phyloP scores from a whole-genome alignment of 2,113 vertebrate species.

The Gasterosteus aculeatus region DNA sequence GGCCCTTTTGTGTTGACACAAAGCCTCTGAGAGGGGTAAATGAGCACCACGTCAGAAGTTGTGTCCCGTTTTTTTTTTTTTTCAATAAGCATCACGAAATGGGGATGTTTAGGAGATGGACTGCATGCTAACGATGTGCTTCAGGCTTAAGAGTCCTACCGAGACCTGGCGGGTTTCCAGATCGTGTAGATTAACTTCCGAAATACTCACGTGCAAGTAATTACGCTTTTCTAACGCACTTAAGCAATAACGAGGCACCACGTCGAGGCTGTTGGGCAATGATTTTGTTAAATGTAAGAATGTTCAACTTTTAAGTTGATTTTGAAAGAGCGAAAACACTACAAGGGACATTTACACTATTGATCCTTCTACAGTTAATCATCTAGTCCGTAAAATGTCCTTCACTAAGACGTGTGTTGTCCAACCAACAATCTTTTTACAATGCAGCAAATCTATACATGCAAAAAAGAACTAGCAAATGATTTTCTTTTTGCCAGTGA shows the following conservation, averaged over 20 bases:
- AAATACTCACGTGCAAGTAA: conserved; percentile 60
- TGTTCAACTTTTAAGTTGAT: conserved; percentile 3
- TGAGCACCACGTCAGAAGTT: not conserved
- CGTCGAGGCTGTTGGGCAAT: conserved; percentile 15
- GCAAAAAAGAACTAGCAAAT: not conserved
- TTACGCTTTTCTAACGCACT: conserved; percentile 60
- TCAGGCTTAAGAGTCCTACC: conserved; percentile 9
- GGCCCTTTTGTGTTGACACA: conserved; percentile 51
- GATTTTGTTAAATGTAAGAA: conserved; percentile 1
- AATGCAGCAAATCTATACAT: not conserved
- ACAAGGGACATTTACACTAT: not conserved
- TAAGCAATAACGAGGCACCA: conserved; percentile 51
- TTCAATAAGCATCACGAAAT: not conserved
- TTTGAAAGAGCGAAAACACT: conserved; percentile 9
- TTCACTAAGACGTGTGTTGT: not conserved
- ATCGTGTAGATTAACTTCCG: conserved; percentile 32
- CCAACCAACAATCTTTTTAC: not conserved
- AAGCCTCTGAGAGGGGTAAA: conserved; percentile 1
- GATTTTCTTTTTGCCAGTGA: not conserved
- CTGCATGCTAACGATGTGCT: not conserved
- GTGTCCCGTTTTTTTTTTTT: not conserved
- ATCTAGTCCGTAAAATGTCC: conserved; percentile 1
- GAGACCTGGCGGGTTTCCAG: conserved; percentile 14
- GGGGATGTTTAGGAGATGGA: not conserved
- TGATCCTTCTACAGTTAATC: not conserved